Evolutionary conservation across 2,113 vertebrate genomes (phyloP).

Genomic region (Burhinus oedicnemus): DNA sequence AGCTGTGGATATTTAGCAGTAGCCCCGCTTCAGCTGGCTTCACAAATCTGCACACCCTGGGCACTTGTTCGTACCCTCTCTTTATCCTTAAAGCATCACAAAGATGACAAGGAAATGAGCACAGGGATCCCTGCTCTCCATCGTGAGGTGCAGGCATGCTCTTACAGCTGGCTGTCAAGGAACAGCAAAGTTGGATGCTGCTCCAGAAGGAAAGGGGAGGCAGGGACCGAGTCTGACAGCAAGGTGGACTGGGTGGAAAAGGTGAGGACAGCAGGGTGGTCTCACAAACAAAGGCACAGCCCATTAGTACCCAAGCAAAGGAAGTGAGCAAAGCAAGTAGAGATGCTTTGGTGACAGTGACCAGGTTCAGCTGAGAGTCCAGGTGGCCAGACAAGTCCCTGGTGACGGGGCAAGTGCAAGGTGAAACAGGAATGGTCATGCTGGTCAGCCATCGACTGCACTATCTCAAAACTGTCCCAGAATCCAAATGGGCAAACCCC

Average conservation of each 20-base stretch:
- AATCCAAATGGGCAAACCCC: neutral
- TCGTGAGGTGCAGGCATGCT: rapidly evolving
- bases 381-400: neutral
- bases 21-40: neutral
- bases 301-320: neutral
- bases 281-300: neutral
- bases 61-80: neutral
- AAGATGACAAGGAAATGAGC: neutral
- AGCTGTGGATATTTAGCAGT: neutral
- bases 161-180: neutral
- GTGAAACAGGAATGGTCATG: neutral
- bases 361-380: neutral
- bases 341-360: neutral
- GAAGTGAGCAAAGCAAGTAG: neutral
- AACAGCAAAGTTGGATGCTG: neutral
- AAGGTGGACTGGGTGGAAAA: neutral
- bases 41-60: neutral
- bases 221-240: rapidly evolving
- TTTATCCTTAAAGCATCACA: neutral
- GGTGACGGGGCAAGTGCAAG: neutral
- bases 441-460: neutral
- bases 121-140: neutral
- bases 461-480: neutral
- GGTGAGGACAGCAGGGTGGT: neutral
- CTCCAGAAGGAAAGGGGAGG: neutral